phyloP scores from a whole-genome alignment of 2,797 vertebrate genomes.

The Cynodonichthys magdalenae region DNA sequence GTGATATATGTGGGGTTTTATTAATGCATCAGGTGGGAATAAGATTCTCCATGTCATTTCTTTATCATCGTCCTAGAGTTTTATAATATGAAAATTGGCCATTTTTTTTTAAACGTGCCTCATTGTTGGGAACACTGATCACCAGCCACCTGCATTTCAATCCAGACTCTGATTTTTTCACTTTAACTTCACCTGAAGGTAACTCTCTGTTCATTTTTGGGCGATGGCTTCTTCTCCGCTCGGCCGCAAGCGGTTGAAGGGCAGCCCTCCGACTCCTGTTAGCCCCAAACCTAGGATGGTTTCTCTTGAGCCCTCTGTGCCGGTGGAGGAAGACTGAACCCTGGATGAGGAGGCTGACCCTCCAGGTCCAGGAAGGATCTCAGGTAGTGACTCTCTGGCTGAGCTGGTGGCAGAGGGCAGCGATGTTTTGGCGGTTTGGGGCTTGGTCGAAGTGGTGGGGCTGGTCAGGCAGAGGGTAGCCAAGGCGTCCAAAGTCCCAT shows the following conservation, averaged over 20 bases:
- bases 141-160: conserved; percentile 22
- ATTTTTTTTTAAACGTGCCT: background rate
- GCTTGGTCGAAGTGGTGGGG: conserved; percentile 81
- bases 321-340: conserved; percentile 58
- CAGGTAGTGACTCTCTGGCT: conserved; percentile 65
- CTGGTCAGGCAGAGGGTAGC: conserved; percentile 87
- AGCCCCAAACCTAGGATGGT: conserved; percentile 64
- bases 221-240: conserved; percentile 88
- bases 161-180: conserved; percentile 35
- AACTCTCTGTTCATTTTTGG: conserved; percentile 83
- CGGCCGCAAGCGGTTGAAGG: conserved; percentile 88
- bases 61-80: conserved; percentile 22
- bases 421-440: conserved; percentile 48
- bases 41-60: conserved; percentile 8
- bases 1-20: conserved; percentile 29
- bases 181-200: conserved; percentile 29
- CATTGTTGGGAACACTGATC: conserved; percentile 14
- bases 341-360: conserved; percentile 61
- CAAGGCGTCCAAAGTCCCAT: conserved; percentile 93
- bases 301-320: conserved; percentile 75
- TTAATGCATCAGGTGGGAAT: conserved; percentile 27
- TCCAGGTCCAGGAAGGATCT: conserved; percentile 70
- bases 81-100: conserved; percentile 25
- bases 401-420: conserved; percentile 67
- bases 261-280: conserved; percentile 72